Evolutionary conservation across 2,888 invertebrate genomes (phyloP).

Genomic region (Trypoxylon attenuatum): DNA sequence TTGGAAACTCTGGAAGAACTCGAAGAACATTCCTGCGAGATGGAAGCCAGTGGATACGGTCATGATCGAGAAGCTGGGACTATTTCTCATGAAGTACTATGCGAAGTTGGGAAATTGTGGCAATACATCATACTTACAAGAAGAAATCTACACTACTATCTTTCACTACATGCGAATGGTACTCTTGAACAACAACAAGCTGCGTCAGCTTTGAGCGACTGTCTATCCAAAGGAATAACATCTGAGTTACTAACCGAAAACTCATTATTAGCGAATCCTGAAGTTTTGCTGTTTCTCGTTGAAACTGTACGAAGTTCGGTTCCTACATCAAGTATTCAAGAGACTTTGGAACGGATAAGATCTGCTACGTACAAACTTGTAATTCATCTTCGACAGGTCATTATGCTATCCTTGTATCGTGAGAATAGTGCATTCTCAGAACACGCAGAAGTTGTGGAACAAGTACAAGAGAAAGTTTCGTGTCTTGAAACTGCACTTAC

Average conservation of each 20-base stretch:
- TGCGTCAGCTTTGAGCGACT: neutral
- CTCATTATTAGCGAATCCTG: conserved; percentile 22
- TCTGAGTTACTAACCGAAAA: neutral
- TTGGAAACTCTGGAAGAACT: neutral
- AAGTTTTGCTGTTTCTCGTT: conserved; percentile 24
- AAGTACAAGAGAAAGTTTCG: neutral
- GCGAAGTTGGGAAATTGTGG: conserved; percentile 34
- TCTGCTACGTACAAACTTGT: neutral
- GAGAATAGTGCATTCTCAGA: too few species aligned
- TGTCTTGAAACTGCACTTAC: neutral
- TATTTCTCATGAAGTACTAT: conserved; percentile 32
- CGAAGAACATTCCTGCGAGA: conserved; percentile 20
- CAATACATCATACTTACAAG: neutral
- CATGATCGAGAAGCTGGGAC: conserved; percentile 2
- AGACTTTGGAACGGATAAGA: conserved; percentile 10
- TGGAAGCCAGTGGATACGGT: conserved; percentile 10
- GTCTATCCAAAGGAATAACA: neutral
- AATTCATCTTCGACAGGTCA: neutral
- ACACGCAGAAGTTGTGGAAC: neutral
- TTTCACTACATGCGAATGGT: too few species aligned
- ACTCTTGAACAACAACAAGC: neutral
- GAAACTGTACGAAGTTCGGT: conserved; percentile 16
- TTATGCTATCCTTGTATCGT: neutral
- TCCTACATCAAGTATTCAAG: conserved; percentile 8
- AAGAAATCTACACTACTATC: too few species aligned